These are phyloP conservation scores for Trichogramma evanescens DNA, from an alignment of 2,888 invertebrate species.

Conservation along the genomic window DNA sequence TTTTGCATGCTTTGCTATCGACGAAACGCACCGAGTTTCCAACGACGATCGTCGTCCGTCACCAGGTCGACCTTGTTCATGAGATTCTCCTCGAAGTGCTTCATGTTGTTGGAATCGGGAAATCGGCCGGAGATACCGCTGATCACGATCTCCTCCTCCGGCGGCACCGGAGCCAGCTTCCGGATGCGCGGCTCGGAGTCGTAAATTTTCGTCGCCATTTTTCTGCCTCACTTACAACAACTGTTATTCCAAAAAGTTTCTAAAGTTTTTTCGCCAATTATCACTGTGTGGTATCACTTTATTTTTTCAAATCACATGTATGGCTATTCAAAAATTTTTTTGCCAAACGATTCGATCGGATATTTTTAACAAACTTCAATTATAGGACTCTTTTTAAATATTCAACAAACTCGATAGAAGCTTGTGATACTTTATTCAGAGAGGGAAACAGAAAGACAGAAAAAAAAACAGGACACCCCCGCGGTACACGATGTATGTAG, in stretches of 20 bases:
- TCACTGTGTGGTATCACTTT: too few species aligned
- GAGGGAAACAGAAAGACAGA: background rate
- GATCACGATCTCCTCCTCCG: constrained; percentile 62
- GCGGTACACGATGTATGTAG: background rate
- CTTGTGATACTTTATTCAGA: background rate
- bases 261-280: too few species aligned
- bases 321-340: too few species aligned
- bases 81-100: constrained; percentile 64
- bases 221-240: too few species aligned
- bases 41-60: constrained; percentile 47
- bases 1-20: too few species aligned
- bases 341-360: too few species aligned
- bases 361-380: too few species aligned
- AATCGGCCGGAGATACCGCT: constrained; percentile 65
- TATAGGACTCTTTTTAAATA: too few species aligned
- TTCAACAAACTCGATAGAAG: too few species aligned
- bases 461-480: background rate
- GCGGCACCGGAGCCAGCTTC: constrained; percentile 28
- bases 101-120: constrained; percentile 71
- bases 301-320: too few species aligned
- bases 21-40: constrained; percentile 36
- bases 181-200: background rate
- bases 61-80: constrained; percentile 66
- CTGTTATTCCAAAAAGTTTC: background rate
- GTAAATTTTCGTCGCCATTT: background rate